Percentiles rank a stretch among this genome's conserved stretches.
Conservation (phyloP, 1,140 invertebrate species). For the Lasaia peninsularis region DNA sequence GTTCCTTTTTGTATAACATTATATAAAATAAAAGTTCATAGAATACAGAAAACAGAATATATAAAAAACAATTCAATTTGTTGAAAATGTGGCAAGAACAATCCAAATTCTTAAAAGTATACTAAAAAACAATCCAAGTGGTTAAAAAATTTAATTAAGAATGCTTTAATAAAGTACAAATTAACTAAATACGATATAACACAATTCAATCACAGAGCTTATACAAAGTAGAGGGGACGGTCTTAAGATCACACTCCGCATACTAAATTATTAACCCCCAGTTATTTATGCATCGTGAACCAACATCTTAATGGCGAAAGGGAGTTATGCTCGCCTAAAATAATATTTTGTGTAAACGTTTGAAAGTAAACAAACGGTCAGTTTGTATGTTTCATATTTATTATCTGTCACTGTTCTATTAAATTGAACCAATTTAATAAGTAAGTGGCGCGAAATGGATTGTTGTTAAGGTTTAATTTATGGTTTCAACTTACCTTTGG, state of each 20-base stretch:
- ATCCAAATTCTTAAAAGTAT: background rate
- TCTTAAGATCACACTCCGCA: constrained; percentile 59
- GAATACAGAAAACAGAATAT: too few species aligned
- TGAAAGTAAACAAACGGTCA: constrained; percentile 65
- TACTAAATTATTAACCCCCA: constrained; percentile 72
- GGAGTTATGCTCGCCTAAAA: constrained; percentile 74
- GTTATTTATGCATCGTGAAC: constrained; percentile 73
- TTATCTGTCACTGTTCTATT: background rate
- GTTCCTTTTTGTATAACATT: too few species aligned
- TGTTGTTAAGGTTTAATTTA: constrained; percentile 28
- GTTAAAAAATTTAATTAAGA: background rate
- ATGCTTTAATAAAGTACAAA: constrained; percentile 28
- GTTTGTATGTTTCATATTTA: constrained; percentile 10
- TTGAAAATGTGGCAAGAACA: background rate
- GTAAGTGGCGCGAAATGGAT: constrained; percentile 55
- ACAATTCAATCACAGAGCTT: constrained; percentile 55
- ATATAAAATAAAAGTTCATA: too few species aligned
- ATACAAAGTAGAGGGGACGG: constrained; percentile 48
- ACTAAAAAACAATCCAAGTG: background rate
- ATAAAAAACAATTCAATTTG: too few species aligned
- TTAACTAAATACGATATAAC: constrained; percentile 47
- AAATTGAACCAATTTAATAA: constrained; percentile 51
- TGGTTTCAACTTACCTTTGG: constrained; percentile 90
- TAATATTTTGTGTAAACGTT: constrained; percentile 75
- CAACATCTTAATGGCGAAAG: constrained; percentile 71